Evolutionary conservation across 2,113 vertebrate genomes (phyloP).

Genomic region (Apteryx owenii): DNA sequence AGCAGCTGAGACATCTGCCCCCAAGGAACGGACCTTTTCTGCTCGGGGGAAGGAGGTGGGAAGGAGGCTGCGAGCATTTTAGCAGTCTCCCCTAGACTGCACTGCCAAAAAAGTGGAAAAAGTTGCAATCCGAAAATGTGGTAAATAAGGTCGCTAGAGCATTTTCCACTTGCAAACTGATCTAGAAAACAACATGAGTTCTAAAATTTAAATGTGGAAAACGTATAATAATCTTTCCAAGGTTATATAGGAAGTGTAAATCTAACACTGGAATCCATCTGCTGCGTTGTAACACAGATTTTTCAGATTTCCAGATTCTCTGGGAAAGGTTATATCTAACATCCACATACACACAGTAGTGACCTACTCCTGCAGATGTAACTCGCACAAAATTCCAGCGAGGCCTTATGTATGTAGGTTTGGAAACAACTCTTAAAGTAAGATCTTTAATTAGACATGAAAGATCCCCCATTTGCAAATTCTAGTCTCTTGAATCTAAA

Average conservation of each 20-base stretch:
- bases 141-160: neutral
- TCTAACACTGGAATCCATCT: neutral
- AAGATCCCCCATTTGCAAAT: neutral
- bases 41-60: neutral
- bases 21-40: neutral
- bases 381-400: too few species aligned
- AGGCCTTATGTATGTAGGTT: too few species aligned
- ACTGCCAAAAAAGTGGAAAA: neutral
- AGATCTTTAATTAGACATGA: neutral
- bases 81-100: neutral
- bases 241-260: neutral
- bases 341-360: accelerated
- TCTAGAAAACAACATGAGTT: neutral
- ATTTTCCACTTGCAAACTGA: neutral
- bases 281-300: neutral
- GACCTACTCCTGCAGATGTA: neutral
- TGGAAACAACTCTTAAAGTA: neutral
- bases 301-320: neutral
- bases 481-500: neutral
- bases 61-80: neutral
- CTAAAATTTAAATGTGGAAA: neutral
- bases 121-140: neutral
- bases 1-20: neutral
- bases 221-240: neutral
- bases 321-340: neutral